phyloP scores from a whole-genome alignment of 2,797 vertebrate genomes.

The Eurystomus glaucurus region DNA sequence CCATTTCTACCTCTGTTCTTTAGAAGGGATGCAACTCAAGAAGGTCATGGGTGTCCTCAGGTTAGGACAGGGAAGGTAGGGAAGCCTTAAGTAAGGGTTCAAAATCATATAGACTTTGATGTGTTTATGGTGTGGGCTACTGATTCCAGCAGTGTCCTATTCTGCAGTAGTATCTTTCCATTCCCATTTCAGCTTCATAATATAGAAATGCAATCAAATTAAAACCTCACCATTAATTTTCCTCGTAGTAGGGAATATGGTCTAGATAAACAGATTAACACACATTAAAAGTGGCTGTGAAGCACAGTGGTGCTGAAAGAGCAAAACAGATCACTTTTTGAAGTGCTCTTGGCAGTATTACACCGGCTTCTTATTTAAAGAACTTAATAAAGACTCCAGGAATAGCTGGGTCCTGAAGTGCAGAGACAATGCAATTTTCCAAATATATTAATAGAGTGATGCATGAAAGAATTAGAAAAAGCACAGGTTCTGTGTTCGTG shows the following conservation, averaged over 20 bases:
- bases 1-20: not conserved
- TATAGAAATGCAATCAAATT: not conserved
- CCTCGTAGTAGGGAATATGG: not conserved
- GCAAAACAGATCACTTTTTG: not conserved
- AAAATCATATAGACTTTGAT: not conserved
- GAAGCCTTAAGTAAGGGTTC: not conserved
- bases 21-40: not conserved
- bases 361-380: not conserved
- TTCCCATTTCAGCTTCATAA: not conserved
- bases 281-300: not conserved
- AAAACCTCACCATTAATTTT: not conserved
- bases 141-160: not conserved
- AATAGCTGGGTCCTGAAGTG: not conserved
- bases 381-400: not conserved
- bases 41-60: not conserved
- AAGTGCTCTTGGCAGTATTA: not conserved
- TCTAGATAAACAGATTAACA: not conserved
- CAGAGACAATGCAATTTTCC: not conserved
- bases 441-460: not conserved
- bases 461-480: not conserved
- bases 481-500: not conserved
- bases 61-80: too few relatives aligned
- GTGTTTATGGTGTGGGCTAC: not conserved
- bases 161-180: not conserved
- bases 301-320: not conserved